Percentiles rank a stretch among this genome's conserved stretches.
Conservation (phyloP, 2,888 invertebrate genomes). For the Tethea ocularis region DNA sequence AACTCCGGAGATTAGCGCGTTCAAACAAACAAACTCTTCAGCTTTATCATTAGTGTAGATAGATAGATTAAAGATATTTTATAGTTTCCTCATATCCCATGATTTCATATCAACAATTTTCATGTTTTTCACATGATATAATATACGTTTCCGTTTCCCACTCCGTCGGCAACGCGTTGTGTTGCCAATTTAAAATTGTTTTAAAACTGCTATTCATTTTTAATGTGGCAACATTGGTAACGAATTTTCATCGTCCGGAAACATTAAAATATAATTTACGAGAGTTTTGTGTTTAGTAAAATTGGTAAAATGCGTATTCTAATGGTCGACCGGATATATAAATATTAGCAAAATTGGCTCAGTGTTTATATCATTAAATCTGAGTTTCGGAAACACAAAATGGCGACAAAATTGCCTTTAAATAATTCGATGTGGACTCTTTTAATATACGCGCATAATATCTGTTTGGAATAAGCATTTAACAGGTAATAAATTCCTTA, state of each 20-base stretch:
- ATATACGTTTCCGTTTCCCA: slow-evolving; percentile 76
- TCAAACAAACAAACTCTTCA: no score
- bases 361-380: slow-evolving; percentile 60
- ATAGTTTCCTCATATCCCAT: slow-evolving; percentile 68
- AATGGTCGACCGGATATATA: slow-evolving; percentile 72
- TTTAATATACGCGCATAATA: slow-evolving; percentile 27
- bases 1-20: no score
- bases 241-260: slow-evolving; percentile 73
- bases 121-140: slow-evolving; percentile 72
- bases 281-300: slow-evolving; percentile 75
- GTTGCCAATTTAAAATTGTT: slow-evolving; percentile 79
- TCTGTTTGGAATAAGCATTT: slow-evolving; percentile 21
- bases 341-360: slow-evolving; percentile 68
- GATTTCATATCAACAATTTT: slow-evolving; percentile 59
- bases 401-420: slow-evolving; percentile 50
- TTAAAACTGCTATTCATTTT: slow-evolving; percentile 77
- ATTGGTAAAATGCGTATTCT: slow-evolving; percentile 72
- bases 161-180: slow-evolving; percentile 50
- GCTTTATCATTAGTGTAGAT: no score
- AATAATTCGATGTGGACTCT: slow-evolving; percentile 31
- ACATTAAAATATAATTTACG: slow-evolving; percentile 80
- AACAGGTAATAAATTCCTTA: slow-evolving; percentile 31
- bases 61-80: slow-evolving; percentile 65
- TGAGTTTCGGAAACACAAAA: slow-evolving; percentile 53
- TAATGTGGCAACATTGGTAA: slow-evolving; percentile 74